Conservation (phyloP, 1,140 invertebrate species). For the Mya arenaria region DNA sequence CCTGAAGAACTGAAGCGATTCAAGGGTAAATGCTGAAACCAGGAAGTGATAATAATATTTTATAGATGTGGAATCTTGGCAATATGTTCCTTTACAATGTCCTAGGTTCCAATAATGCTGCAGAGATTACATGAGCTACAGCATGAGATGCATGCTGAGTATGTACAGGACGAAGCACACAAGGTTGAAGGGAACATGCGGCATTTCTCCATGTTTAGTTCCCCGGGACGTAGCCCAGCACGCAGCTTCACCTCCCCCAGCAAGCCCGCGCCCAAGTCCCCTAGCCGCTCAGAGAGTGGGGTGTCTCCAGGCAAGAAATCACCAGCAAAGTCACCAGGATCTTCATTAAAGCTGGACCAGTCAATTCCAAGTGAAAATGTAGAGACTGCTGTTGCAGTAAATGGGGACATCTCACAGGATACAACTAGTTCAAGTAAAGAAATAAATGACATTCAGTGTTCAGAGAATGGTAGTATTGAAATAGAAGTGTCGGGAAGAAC, state of each 20-base stretch:
- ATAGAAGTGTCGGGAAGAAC: too few relatives aligned
- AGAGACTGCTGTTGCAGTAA: too few relatives aligned
- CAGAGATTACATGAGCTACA: conserved; percentile 88
- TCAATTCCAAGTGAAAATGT: too few relatives aligned
- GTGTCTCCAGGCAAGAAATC: neutral
- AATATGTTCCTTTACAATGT: too few relatives aligned
- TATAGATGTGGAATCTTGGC: too few relatives aligned
- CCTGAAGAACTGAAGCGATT: too few relatives aligned
- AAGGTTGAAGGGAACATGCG: conserved; percentile 52
- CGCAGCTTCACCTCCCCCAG: neutral
- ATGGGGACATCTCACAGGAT: neutral
- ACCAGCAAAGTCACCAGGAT: neutral
- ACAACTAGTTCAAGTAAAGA: neutral
- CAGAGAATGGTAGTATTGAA: too few relatives aligned
- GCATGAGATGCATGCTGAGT: conserved; percentile 80
- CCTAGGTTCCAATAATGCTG: conserved; percentile 90
- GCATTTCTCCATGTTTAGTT: conserved; percentile 52
- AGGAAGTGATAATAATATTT: too few relatives aligned
- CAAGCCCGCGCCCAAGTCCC: neutral
- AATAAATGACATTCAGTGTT: neutral
- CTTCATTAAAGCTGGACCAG: too few relatives aligned
- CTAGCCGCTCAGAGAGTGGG: neutral
- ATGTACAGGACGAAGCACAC: conserved; percentile 49
- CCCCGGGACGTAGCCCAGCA: neutral
- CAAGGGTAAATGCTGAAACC: too few relatives aligned